These are phyloP conservation scores for Sminthopsis crassicaudata DNA, from an alignment of 2,113 vertebrate genomes.

Conservation along the genomic window DNA sequence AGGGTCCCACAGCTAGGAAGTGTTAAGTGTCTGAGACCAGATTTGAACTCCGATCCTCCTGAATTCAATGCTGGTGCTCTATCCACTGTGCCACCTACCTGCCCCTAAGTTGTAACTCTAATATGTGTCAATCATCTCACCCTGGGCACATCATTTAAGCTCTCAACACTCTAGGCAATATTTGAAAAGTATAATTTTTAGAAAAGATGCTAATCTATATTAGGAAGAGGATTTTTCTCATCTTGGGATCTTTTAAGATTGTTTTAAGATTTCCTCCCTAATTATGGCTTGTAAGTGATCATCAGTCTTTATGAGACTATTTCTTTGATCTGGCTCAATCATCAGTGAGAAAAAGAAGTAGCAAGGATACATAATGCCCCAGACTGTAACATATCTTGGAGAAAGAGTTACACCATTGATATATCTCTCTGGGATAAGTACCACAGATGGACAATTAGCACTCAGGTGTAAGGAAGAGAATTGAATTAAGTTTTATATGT, in stretches of 20 bases:
- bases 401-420: background rate
- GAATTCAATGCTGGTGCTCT: too few relatives aligned
- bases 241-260: background rate
- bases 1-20: too few relatives aligned
- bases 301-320: background rate
- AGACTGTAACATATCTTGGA: background rate
- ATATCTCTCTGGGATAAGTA: background rate
- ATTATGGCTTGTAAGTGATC: background rate
- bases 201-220: background rate
- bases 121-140: background rate
- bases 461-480: background rate
- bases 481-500: background rate
- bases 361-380: background rate
- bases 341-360: background rate
- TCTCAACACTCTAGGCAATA: background rate
- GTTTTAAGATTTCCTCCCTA: background rate
- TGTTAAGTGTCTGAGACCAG: too few relatives aligned
- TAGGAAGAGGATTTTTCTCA: background rate
- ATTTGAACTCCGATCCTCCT: too few relatives aligned
- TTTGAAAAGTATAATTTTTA: background rate
- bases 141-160: background rate
- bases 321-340: background rate
- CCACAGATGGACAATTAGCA: background rate
- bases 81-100: too few relatives aligned
- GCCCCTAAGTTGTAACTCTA: background rate